Base-by-base conservation (phyloP, 2,797 vertebrate species). In the Tragelaphus eurycerus region DNA sequence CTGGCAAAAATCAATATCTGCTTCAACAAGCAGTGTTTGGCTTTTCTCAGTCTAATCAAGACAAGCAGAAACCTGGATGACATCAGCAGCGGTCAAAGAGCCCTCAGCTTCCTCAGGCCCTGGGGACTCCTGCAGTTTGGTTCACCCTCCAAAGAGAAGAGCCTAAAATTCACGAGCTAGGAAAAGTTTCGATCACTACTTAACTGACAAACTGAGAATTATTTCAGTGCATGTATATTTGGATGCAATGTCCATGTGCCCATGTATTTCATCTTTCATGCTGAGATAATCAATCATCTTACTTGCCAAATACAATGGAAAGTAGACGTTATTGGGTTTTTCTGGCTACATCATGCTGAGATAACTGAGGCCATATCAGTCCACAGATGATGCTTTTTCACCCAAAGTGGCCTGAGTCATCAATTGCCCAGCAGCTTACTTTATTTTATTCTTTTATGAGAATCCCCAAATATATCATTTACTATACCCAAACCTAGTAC, bases 1-100 rank as follows among this genome's bases (percentile, higher is more conserved):
- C 97, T 95, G 96, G 62, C 27, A 52, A 94, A 97, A 98, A 97
- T 98, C 97, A 97, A 64, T 97, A 93, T 84, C 91, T 92, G 88
- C 93, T 92, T 92, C 90, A 83, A 43, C 10, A 82, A 96, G 89
- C 46, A 43, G 46, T 67, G 93, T 88, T 98, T 97, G 97, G 89
- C 93, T 97, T 55, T 93, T 95, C 89, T 98, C 96, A 67, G 79
- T 93, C 50, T 96, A 95, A 97, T 96, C 86, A 82, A 96, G 89
- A 97, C 90, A 60, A 97, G 71, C 93, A 97, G 97, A 71, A 83
- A 91, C 84, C 91, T 92, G 84, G 31, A 59, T 97, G 97, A 97
- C 88, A n/a, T 98, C 95, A 97, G 89, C 62, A 54, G 88, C 46
- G 76, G n/a, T 74, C 57, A 64, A 96, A 57, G 57, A 71, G 83